Base-by-base conservation (phyloP, 2,888 invertebrate genomes). In the Oxystoma pomonae region DNA sequence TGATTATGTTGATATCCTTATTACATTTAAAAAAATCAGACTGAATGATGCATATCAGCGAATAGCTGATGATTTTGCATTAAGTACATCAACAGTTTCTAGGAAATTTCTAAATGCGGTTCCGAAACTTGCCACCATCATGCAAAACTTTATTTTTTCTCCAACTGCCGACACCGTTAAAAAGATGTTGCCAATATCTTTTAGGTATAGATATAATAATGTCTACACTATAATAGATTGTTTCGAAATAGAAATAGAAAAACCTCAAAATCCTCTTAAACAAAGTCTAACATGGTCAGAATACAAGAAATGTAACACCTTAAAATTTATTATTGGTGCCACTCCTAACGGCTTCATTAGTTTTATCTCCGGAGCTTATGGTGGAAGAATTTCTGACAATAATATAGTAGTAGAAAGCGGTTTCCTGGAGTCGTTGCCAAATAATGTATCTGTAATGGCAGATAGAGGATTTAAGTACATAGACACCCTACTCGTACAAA, bases 221-320 rank as follows among this genome's bases (percentile, higher is more conserved):
- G 55, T 53, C 5, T 35, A 35, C 35, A 35, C 73, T 22, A 77
- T 79, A 1, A 76, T 77, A 53, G 77, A 78, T 56, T 79, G 77
- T 55, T 64, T 78, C 7, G 76, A 78, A 64, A 77, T 77, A 22
- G 73, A 77, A 61, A 66, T 78, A 22, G 72, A 78, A 68, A 78
- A 76, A 65, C 77, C 77, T 17, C 66, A 69, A 9, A 72, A 75
- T 58, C 67, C 76, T 1, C 2, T 77, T 1, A 55, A 75, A 56
- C 76, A 77, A 68, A 57, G 75, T 21, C 20, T 76, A 0, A 68
- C 76, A 1, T 79, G 77, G 78, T 78, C 78, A 19, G 73, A 75
- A 3, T 76, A 76, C 35, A 70, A 71, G 60, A 65, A 67, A 7
- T 65, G 68, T 21, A 72, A 72, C 53, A 74, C 70, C 3, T 17